Conservation (phyloP, 92 coral and sea anemone species). For the Porites divaricata region DNA sequence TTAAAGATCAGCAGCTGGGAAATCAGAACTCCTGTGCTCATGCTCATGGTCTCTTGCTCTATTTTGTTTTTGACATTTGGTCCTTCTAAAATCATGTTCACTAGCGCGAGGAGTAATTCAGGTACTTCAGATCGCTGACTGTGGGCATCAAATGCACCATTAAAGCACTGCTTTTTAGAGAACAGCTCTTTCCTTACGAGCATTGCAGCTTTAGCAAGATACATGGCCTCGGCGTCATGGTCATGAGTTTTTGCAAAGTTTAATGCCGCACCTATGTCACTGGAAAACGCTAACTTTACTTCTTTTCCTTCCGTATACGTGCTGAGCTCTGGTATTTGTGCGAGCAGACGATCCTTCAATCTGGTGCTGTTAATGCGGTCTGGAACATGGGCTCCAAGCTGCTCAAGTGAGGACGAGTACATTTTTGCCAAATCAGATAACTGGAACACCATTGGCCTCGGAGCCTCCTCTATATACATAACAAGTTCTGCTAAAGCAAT, state of each 20-base stretch:
- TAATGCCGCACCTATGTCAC: conserved; percentile 47
- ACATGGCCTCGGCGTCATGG: conserved; percentile 59
- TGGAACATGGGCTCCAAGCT: conserved; percentile 49
- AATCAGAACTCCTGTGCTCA: conserved; percentile 15
- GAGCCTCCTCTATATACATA: conserved; percentile 30
- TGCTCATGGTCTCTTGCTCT: conserved; percentile 8
- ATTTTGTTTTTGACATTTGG: conserved; percentile 34
- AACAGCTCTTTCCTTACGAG: conserved; percentile 50
- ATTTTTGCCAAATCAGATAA: conserved; percentile 44
- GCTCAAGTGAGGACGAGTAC: conserved; percentile 32
- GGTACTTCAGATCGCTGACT: conserved; percentile 61
- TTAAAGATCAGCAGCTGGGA: conserved; percentile 51
- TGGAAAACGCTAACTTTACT: conserved; percentile 38
- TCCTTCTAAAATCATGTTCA: conserved; percentile 63
- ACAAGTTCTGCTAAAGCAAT: conserved; percentile 34
- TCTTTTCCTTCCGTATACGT: conserved; percentile 43
- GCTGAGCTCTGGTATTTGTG: conserved; percentile 37
- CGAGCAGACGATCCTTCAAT: conserved; percentile 45
- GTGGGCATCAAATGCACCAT: conserved; percentile 48
- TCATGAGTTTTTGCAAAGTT: conserved; percentile 31
- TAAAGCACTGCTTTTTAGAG: conserved; percentile 25
- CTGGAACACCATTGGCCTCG: conserved; percentile 36
- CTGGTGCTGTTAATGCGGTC: conserved; percentile 43
- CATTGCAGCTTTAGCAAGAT: conserved; percentile 67
- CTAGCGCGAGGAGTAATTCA: conserved; percentile 44